Evolutionary conservation across 2,888 invertebrate species (phyloP), one percentile per base, ranked within the genome.

Genomic region (Lysandra bellargus): DNA sequence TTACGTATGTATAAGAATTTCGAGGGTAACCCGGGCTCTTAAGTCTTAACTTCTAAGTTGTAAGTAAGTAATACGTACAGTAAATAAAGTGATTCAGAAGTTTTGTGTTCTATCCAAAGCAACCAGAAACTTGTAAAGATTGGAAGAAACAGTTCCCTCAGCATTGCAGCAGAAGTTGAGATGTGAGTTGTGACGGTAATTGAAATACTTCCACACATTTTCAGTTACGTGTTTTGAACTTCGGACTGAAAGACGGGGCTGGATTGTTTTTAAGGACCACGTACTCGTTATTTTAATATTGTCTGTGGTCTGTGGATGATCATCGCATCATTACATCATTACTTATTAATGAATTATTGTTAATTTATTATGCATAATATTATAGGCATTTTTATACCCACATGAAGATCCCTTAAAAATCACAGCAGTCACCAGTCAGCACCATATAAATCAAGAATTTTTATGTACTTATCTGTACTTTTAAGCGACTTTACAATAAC

Each of bases 201-300:
- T 69, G 69, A 69, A 69, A 69, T 69, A 69, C 69, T 69, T 37
- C 37, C 33, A 69, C 69, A 69, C 69, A 69, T 69, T 69, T 69
- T 37, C 17, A 33, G 33, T 69, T 69, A 5, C 14, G 33, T 69
- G 33, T 69, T 69, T 81, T 78, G 79, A 60, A 60, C 74, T 40
- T 44, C 44, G 23, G 53, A 17, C 60, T 60, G 33, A 2, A n/a
- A 9, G 23, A 23, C 9, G 3, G 30, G 30, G 9, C 9, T 64
- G 4, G 9, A 64, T 9, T 30, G 23, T 30, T 64, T 23, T 64
- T 4, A 30, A 57, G 30, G 9, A 64, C 23, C 30, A n/a, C n/a
- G 60, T 2, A 6, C 60, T n/a, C 7, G 61, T 61, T 57, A 17
- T n/a, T n/a, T 57, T 4, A 57, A 57, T 12, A 57, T 57, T 57